These are phyloP conservation scores for Graptemys geographica DNA, from an alignment of 2,797 vertebrate species.

Conservation along the genomic window DNA sequence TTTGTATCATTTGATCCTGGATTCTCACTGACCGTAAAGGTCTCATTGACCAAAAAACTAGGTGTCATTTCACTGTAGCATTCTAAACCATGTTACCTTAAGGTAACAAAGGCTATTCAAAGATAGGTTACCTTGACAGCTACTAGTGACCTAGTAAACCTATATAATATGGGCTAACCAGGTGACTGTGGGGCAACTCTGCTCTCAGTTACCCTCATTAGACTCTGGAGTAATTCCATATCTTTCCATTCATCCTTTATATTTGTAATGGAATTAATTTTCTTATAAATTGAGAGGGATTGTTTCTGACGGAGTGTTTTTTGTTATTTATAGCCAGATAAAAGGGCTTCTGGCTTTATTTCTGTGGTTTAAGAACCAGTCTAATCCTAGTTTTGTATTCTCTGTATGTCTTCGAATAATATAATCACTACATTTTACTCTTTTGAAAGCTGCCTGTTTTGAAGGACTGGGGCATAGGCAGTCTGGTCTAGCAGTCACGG, in stretches of 20 bases:
- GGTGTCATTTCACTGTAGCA: not conserved
- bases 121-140: not conserved
- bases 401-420: not conserved
- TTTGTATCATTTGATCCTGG: not conserved
- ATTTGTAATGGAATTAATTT: conserved; percentile 46
- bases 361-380: not conserved
- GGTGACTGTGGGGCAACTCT: not conserved
- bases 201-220: not conserved
- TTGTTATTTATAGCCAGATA: not conserved
- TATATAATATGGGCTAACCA: not conserved
- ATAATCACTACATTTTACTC: not conserved
- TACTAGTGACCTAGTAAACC: not conserved
- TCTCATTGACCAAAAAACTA: not conserved
- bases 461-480: not conserved
- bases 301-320: not conserved
- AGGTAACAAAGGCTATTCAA: not conserved
- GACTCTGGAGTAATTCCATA: conserved; percentile 53
- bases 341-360: not conserved
- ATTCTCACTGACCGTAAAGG: not conserved
- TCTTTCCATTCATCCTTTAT: conserved; percentile 31
- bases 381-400: not conserved
- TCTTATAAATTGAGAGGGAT: conserved; percentile 26
- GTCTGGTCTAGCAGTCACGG: not conserved
- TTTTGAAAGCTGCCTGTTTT: not conserved
- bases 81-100: not conserved